Conservation (phyloP, 2,797 vertebrate genomes). For the Prionace glauca region DNA sequence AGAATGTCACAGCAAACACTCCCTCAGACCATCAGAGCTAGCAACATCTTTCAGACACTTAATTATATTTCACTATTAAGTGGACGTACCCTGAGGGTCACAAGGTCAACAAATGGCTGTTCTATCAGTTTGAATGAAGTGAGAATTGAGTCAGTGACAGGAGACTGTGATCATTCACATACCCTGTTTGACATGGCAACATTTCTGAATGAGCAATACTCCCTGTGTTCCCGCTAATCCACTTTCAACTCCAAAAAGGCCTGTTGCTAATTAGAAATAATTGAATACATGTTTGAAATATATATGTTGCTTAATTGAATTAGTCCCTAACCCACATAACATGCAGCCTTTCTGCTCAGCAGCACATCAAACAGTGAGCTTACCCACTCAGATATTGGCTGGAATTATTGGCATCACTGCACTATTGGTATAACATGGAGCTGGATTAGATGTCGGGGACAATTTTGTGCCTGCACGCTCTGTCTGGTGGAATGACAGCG, state of each 20-base stretch:
- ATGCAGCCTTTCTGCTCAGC: background rate
- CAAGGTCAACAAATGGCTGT: background rate
- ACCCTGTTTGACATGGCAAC: background rate
- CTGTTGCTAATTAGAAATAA: background rate
- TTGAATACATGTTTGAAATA: no score
- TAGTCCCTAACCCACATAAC: background rate
- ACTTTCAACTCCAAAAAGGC: background rate
- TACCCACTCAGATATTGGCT: background rate
- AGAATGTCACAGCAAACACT: background rate
- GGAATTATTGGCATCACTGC: background rate
- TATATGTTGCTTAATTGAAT: background rate
- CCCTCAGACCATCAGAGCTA: background rate
- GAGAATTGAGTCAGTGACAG: background rate
- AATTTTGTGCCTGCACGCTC: no score
- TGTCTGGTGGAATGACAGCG: no score
- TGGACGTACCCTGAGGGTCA: background rate
- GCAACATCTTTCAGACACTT: background rate
- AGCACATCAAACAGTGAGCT: background rate
- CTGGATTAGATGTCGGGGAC: background rate
- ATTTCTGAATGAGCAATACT: background rate
- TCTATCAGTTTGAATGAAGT: background rate
- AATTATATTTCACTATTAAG: background rate
- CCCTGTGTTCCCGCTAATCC: background rate
- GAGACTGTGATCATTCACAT: background rate
- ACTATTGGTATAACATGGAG: background rate